Evolutionary conservation across 2,797 vertebrate species (phyloP).

Genomic region (Sarcophilus harrisii): DNA sequence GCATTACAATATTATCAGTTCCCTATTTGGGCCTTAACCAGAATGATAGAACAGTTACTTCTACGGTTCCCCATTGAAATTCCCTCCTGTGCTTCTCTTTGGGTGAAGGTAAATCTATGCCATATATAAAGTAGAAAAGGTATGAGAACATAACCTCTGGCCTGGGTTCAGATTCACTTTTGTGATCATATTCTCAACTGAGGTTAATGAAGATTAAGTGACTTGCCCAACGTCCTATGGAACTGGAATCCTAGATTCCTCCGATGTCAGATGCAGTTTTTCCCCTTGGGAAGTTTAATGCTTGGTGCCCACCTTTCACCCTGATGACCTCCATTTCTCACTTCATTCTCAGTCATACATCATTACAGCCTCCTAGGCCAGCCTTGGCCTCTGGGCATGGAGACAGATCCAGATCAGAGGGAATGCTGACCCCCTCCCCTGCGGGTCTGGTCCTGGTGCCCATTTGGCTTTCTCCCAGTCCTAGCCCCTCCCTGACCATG

Average conservation of each 20-base stretch:
- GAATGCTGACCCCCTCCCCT: neutral
- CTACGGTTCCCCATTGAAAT: neutral
- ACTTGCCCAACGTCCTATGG: neutral
- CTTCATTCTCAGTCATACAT: neutral
- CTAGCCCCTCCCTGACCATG: neutral
- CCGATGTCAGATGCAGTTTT: neutral
- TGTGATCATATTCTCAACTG: neutral
- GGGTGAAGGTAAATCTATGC: neutral
- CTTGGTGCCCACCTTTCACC: neutral
- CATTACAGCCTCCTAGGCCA: neutral
- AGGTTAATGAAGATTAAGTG: neutral
- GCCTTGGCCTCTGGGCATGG: neutral
- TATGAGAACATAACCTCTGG: neutral
- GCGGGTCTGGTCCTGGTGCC: neutral
- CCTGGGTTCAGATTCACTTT: neutral
- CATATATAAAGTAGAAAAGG: neutral
- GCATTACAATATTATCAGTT: neutral
- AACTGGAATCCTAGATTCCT: neutral
- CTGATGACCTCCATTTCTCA: neutral
- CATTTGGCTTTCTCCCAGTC: neutral
- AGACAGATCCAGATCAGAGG: neutral
- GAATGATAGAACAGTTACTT: neutral
- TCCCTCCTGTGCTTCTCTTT: neutral
- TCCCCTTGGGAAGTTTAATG: neutral
- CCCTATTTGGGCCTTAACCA: neutral